Evolutionary conservation across 2,113 vertebrate species (phyloP), one percentile per base, ranked within the genome.

Genomic region (Gallinago media): DNA sequence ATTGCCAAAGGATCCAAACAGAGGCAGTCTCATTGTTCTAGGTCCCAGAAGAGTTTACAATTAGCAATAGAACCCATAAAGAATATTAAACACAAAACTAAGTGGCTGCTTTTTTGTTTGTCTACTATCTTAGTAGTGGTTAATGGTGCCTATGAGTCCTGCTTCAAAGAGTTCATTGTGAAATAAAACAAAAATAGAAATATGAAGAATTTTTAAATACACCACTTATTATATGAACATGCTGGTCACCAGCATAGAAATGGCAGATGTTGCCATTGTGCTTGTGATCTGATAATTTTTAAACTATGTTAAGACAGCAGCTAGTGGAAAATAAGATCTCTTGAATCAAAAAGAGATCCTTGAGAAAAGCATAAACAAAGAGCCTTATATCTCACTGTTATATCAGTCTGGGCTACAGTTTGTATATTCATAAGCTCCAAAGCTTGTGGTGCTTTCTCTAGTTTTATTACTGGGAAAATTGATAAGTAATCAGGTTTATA

Each of bases 401-500:
- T 7, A 82, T 74, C 40, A 42, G 38, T 56, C 50, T 75, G 16
- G 74, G 58, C 7, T 46, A 68, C 25, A 23, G 36, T 62, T 93
- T 83, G 23, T 42, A 15, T 76, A 83, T 95, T 79, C 72, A 89
- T 2, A 3, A 89, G 5, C 19, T 72, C 15, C 40, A 79, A 86
- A 92, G 68, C 25, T 68, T 72, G 12, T 63, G 18, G 32, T 89
- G 67, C 23, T 76, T 84, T 93, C 83, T 54, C 17, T 67, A 65
- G 42, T 78, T 92, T 92, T 94, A 90, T 84, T 85, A 82, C 44
- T 81, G 90, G 8, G 32, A 84, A 85, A 71, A 21, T 15, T 78
- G 74, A 86, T 85, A 95, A 96, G 49, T n/a, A 94, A 92, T 70
- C 20, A 95, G 82, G 15, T 65, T 91, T 82, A 85, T 81, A 67